Percentiles rank a stretch among this genome's conserved stretches.
These are phyloP conservation scores for Silurus glanis DNA, from an alignment of 2,113 vertebrate species.

Conservation along the genomic window DNA sequence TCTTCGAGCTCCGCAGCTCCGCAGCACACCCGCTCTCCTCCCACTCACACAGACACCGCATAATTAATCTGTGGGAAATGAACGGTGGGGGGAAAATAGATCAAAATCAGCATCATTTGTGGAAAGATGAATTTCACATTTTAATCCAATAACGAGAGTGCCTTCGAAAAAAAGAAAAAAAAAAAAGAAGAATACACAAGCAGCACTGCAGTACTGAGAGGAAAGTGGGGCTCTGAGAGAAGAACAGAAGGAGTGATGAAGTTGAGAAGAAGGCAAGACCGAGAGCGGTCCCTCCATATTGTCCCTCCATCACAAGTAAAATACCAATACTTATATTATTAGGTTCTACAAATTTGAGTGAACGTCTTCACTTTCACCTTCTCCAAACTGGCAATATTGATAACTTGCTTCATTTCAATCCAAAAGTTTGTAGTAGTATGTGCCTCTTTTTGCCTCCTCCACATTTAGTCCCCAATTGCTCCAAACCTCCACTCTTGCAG, in stretches of 20 bases:
- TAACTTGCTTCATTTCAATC: no score
- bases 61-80: conserved; percentile 46
- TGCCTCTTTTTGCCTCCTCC: no score
- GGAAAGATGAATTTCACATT: conserved; percentile 63
- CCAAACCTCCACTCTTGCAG: no score
- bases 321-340: not conserved
- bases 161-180: conserved; percentile 46
- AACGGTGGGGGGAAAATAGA: conserved; percentile 38
- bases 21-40: conserved; percentile 23
- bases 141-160: conserved; percentile 58
- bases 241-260: not conserved
- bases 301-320: not conserved
- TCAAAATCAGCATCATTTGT: conserved; percentile 49
- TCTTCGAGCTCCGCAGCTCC: conserved; percentile 19
- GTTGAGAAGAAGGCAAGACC: not conserved
- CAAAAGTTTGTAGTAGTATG: no score
- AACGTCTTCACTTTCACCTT: not conserved
- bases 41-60: conserved; percentile 34
- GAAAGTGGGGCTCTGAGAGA: conserved; percentile 5
- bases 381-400: not conserved
- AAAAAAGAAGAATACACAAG: conserved; percentile 50
- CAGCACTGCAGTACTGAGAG: conserved; percentile 17
- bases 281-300: not conserved
- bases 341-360: not conserved
- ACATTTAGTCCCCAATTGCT: no score